These are phyloP conservation scores for Bolinopsis microptera DNA, from an alignment of 37 sponge, comb jelly and placozoan genomes.

Conservation along the genomic window DNA sequence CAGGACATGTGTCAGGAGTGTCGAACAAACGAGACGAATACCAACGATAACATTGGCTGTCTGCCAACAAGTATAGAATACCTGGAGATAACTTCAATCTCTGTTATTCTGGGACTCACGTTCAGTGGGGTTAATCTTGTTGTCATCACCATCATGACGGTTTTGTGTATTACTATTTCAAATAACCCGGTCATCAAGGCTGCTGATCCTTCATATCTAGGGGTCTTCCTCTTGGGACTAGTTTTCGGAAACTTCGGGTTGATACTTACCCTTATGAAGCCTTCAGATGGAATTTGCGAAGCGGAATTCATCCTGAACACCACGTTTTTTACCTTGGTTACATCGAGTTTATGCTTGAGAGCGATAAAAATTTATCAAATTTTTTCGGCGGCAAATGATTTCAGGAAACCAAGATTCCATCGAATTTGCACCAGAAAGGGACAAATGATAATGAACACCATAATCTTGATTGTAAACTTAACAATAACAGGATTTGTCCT, in stretches of 20 bases:
- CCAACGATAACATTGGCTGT: background rate
- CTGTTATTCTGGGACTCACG: background rate
- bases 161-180: background rate
- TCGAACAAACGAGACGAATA: background rate
- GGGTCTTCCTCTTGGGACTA: constrained; percentile 2
- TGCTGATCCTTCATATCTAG: background rate
- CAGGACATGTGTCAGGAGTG: background rate
- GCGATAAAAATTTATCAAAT: constrained; percentile 25
- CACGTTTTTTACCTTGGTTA: background rate
- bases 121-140: background rate
- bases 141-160: background rate
- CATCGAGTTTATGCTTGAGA: background rate
- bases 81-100: background rate
- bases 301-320: background rate
- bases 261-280: background rate
- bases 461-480: background rate
- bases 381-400: constrained; percentile 55
- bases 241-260: background rate
- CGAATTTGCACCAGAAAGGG: constrained; percentile 8
- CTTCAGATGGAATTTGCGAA: background rate
- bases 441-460: background rate
- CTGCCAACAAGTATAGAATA: background rate
- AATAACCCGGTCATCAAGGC: background rate
- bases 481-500: background rate
- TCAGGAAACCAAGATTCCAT: constrained; percentile 2